phyloP scores from a whole-genome alignment of 1,140 invertebrate species.

The Aphelinus atriplicis region DNA sequence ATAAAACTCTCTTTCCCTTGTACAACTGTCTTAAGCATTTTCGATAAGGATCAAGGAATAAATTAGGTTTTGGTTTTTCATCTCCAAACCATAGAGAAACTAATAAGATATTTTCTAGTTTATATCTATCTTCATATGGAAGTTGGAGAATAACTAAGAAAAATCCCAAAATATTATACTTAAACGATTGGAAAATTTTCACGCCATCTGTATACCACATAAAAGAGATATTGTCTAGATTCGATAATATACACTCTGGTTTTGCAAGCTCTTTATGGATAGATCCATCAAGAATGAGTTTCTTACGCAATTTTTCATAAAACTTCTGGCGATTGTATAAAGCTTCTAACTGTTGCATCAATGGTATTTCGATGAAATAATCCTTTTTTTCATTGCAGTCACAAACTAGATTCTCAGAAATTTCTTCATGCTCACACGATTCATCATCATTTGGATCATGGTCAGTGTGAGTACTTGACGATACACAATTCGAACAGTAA shows the following conservation, averaged over 20 bases:
- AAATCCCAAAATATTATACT: constrained; percentile 14
- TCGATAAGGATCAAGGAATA: background rate
- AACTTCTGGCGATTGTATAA: background rate
- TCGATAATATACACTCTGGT: background rate
- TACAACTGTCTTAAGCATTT: background rate
- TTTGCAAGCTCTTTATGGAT: background rate
- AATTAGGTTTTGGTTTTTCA: constrained; percentile 11
- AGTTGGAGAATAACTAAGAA: constrained; percentile 2
- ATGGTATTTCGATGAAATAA: constrained; percentile 15
- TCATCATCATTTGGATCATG: background rate
- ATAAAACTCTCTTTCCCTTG: background rate
- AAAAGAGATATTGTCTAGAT: background rate
- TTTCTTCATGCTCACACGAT: background rate
- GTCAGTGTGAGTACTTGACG: no score
- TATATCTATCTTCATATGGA: constrained; percentile 3
- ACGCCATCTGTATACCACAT: constrained; percentile 20
- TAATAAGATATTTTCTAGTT: no score
- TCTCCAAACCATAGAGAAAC: constrained; percentile 5
- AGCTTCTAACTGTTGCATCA: background rate
- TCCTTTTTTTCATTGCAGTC: background rate
- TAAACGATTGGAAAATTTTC: constrained; percentile 2
- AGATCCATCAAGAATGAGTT: constrained; percentile 5
- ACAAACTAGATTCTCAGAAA: background rate
- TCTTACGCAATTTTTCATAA: constrained; percentile 5
- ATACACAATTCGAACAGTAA: no score